Evolutionary conservation across 2,888 invertebrate species (phyloP), one percentile per base, ranked within the genome.

Genomic region (Hypomecis atomaria): DNA sequence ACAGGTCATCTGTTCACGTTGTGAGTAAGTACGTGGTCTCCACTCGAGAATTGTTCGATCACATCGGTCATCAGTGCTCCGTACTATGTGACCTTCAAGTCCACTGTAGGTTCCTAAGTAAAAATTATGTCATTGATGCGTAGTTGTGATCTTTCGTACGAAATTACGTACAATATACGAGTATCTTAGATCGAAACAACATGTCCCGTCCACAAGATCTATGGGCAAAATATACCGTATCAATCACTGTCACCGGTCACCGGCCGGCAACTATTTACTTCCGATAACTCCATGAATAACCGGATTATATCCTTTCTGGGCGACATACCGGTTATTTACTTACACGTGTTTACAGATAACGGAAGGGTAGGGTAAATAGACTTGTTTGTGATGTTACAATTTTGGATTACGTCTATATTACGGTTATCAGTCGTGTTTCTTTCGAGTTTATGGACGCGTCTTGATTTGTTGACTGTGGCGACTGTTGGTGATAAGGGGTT

Each of bases 251-350:
- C 85, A 71, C 47, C 48, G 71, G 67, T 57, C 45, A 63, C 73
- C 67, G 60, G 66, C 66, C 65, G 49, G 66, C 73, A 72, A 63
- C 71, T 78, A 70, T 84, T 87, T 84, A 70, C 66, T 66, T 60
- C 58, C 73, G 88, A 87, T 88, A 89, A 78, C 74, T 76, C 76
- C 72, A 77, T 87, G 81, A 87, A 87, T 85, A 83, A 79, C 75
- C 71, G 89, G 89, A 89, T 89, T 89, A 89, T 87, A 79, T 83
- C 82, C 79, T 78, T 83, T 86, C 76, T 82, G 77, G 71, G 65
- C 72, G 72, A 70, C 70, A 65, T 74, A 64, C 71, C 68, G 72
- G 60, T 67, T 87, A 75, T 88, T 88, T 87, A 77, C 83, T 79
- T 81, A 89, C 89, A 89, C 89, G 85, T 89, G 89, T 89, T 65